phyloP scores from a whole-genome alignment of 2,797 vertebrate genomes.

The Erpetoichthys calabaricus region DNA sequence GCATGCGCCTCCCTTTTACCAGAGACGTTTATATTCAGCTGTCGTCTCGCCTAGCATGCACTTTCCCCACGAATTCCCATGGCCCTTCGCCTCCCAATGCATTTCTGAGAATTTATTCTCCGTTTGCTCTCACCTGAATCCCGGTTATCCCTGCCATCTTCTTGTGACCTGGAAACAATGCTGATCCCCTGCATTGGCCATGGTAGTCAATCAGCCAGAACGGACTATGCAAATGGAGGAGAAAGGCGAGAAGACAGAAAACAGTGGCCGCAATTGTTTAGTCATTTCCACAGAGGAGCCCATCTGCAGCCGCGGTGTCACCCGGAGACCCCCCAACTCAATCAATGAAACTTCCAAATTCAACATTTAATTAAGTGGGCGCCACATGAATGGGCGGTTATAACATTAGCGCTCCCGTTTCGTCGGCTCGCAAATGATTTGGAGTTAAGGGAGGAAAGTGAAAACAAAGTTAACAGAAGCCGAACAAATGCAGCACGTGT shows the following conservation, averaged over 20 bases:
- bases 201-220: conserved; percentile 65
- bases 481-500: too few relatives aligned
- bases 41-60: conserved; percentile 4
- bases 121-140: conserved; percentile 59
- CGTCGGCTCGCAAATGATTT: too few relatives aligned
- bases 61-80: conserved; percentile 32
- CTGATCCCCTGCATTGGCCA: conserved; percentile 41
- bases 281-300: conserved; percentile 49
- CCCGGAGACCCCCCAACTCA: conserved; percentile 21
- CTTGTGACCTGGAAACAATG: conserved; percentile 60
- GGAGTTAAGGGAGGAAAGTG: too few relatives aligned
- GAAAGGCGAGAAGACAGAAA: conserved; percentile 48
- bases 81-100: conserved; percentile 20
- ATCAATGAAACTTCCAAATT: too few relatives aligned
- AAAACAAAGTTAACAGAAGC: too few relatives aligned
- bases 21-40: background rate
- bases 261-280: conserved; percentile 63
- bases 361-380: too few relatives aligned
- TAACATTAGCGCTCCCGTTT: too few relatives aligned
- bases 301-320: conserved; percentile 54
- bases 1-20: background rate
- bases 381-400: too few relatives aligned
- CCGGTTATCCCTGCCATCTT: conserved; percentile 55
- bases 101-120: conserved; percentile 33
- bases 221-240: conserved; percentile 63